Conservation (phyloP, 2,113 vertebrate genomes). For the Cyanistes caeruleus region DNA sequence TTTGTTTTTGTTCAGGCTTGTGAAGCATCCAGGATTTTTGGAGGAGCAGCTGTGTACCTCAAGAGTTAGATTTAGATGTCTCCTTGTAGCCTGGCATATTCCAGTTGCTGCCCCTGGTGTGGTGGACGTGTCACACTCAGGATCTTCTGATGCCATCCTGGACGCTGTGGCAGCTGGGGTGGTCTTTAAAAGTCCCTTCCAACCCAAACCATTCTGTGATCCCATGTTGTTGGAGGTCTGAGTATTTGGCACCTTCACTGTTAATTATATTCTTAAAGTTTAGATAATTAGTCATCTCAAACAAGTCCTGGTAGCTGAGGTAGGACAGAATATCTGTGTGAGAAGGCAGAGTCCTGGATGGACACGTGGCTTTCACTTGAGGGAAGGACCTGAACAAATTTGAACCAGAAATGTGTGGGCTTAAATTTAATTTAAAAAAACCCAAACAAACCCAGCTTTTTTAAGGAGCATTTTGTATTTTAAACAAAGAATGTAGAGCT, state of each 20-base stretch:
- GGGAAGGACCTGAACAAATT: neutral
- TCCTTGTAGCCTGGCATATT: neutral
- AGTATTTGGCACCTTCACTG: neutral
- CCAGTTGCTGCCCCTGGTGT: neutral
- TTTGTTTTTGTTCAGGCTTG: neutral
- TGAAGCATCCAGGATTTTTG: neutral
- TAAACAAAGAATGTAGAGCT: neutral
- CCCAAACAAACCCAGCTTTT: neutral
- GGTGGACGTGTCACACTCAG: neutral
- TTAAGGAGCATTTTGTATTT: neutral
- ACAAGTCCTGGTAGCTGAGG: neutral
- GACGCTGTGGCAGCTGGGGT: neutral
- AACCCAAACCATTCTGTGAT: neutral
- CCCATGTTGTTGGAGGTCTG: fast-evolving
- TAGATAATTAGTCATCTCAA: neutral
- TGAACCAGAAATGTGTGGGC: neutral
- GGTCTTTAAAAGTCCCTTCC: neutral
- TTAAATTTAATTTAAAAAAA: neutral
- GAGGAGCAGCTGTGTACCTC: neutral
- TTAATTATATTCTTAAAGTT: neutral
- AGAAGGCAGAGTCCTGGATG: neutral
- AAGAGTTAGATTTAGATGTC: neutral
- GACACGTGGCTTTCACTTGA: neutral
- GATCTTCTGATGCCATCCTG: neutral
- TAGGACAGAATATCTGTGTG: neutral